Evolutionary conservation across 2,888 invertebrate species (phyloP), one percentile per base, ranked within the genome.

Genomic region (Melinaea marsaeus): DNA sequence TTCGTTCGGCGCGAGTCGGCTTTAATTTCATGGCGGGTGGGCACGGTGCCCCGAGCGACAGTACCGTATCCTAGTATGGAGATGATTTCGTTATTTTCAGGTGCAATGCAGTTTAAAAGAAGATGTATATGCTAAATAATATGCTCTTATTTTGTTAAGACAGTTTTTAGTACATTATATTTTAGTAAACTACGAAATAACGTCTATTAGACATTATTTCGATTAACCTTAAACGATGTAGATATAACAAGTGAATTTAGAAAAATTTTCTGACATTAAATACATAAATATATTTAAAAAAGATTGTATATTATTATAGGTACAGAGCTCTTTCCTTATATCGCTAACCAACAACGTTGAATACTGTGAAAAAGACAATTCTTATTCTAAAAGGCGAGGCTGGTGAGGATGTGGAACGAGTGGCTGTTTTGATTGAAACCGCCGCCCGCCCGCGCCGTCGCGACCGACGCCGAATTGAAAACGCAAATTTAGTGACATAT

Each of bases 1-100:
- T 87, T 90, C 90, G 90, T 90, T 88, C 86, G 88, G 86, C 81
- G 89, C 84, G 88, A 89, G 86, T 88, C 88, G 88, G 86, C 85
- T 90, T 90, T 90, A 90, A 90, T 90, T 90, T 90, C 90, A 90
- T 90, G 90, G 86, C 85, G 87, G 89, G 84, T 90, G 88, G 85
- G 88, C 90, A 89, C 88, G 76, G 80, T 73, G 84, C 86, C 83
- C 82, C 79, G 83, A 75, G 84, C 83, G 82, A 75, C 81, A 74
- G 51, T 51, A 73, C 75, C 74, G 74, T 75, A 66, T 70, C 72
- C 71, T 72, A 81, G 76, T 85, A 76, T 86, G 88, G 88, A 86
- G 77, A 75, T 77, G 76, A 79, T 80, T 63, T 59, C 63, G 33
- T 34, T 60, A 57, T 67, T 65, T 55, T 63, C n/a, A 63, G 48